Evolutionary conservation across 2,113 vertebrate species (phyloP).

Genomic region (Microcebus jonahi): DNA sequence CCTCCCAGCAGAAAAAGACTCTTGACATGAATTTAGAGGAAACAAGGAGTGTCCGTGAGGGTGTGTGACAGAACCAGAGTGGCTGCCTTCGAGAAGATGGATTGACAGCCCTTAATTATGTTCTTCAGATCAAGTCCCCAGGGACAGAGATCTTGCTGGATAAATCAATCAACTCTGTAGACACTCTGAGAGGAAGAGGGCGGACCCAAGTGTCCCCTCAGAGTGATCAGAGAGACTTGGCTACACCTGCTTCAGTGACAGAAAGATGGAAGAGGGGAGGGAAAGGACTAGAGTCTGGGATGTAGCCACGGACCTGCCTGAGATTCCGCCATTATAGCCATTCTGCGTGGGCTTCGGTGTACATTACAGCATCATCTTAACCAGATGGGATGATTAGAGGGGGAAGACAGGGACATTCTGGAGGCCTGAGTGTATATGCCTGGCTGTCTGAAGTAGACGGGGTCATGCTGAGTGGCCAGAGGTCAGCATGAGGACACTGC

Average conservation of each 20-base stretch:
- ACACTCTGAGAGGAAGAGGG: neutral
- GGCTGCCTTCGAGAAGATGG: neutral
- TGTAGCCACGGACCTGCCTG: neutral
- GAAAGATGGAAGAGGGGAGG: neutral
- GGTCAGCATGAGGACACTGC: neutral
- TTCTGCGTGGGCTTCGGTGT: neutral
- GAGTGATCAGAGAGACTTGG: neutral
- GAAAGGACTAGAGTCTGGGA: neutral
- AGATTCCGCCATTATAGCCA: neutral
- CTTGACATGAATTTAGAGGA: neutral
- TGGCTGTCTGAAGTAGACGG: neutral
- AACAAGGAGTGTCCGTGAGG: neutral
- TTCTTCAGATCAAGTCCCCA: neutral
- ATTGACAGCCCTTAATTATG: slow-evolving; percentile 6
- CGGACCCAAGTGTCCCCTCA: neutral
- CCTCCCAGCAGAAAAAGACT: neutral
- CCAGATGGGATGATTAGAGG: neutral
- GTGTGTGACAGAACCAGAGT: neutral
- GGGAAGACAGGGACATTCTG: neutral
- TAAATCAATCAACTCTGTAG: slow-evolving; percentile 19
- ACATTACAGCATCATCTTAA: neutral
- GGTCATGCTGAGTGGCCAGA: neutral
- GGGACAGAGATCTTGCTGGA: slow-evolving; percentile 19
- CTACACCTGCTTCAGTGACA: neutral
- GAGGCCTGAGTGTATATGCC: neutral